Evolutionary conservation across 2,888 invertebrate species (phyloP).

Genomic region (Luperina testacea): DNA sequence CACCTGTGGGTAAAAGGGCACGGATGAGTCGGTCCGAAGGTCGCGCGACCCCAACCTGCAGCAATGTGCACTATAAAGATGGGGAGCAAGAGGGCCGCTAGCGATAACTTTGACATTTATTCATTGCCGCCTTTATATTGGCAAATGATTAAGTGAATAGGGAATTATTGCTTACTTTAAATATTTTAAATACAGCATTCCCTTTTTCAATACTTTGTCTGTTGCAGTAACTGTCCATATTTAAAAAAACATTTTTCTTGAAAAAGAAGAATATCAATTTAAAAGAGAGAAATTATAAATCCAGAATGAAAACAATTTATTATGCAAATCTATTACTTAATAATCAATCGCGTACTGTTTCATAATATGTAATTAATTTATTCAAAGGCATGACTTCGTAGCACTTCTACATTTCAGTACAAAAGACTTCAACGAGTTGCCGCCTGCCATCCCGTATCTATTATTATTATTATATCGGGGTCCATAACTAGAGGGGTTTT

Average conservation of each 20-base stretch:
- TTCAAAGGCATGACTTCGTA: constrained; percentile 26
- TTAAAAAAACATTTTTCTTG: neutral
- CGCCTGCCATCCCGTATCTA: constrained; percentile 26
- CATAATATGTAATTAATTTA: constrained; percentile 39
- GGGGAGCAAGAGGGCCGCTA: constrained; percentile 50
- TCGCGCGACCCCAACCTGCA: constrained; percentile 71
- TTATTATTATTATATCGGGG: constrained; percentile 20
- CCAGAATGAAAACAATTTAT: neutral
- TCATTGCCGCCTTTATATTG: constrained; percentile 33
- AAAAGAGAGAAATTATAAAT: neutral
- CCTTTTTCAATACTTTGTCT: neutral
- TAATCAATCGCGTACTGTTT: constrained; percentile 9
- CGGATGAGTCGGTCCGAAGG: constrained; percentile 73
- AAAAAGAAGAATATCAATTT: neutral
- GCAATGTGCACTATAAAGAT: constrained; percentile 64
- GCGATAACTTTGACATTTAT: constrained; percentile 45
- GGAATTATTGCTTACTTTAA: constrained; percentile 17
- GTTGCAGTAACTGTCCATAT: neutral
- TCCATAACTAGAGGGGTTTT: constrained; percentile 27
- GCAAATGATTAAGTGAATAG: constrained; percentile 21
- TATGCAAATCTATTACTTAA: neutral
- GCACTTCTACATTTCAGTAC: constrained; percentile 64
- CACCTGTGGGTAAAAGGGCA: constrained; percentile 84
- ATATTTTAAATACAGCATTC: neutral
- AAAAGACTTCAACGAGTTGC: constrained; percentile 88